Evolutionary conservation across 2,888 invertebrate genomes (phyloP).

Genomic region (Pristionchus japonicus): DNA sequence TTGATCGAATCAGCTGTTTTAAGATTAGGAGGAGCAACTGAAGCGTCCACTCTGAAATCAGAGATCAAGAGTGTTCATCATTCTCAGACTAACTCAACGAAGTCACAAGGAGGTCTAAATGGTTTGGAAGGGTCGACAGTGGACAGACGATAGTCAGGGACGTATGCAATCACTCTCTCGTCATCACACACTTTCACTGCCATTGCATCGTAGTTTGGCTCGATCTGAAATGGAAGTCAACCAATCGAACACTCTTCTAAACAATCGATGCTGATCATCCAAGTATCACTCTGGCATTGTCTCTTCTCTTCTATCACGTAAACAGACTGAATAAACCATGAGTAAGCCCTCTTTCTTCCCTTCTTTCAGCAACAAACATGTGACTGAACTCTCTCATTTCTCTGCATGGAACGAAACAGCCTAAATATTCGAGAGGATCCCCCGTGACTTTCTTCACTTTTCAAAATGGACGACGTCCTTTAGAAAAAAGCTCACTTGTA

Average conservation of each 20-base stretch:
- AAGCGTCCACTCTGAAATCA: constrained; percentile 38
- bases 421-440: background rate
- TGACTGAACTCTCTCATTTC: background rate
- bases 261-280: too few species aligned
- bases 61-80: background rate
- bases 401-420: background rate
- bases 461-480: background rate
- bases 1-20: constrained; percentile 48
- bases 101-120: constrained; percentile 46
- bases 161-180: constrained; percentile 43
- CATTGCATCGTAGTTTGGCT: constrained; percentile 43
- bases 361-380: background rate
- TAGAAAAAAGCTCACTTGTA: background rate
- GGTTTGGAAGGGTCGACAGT: constrained; percentile 9
- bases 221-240: constrained; percentile 18
- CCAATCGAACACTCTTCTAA: too few species aligned
- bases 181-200: constrained; percentile 41
- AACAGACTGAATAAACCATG: background rate
- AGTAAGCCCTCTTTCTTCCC: background rate
- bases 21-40: constrained; percentile 33
- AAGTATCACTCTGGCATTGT: background rate
- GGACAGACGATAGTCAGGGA: constrained; percentile 43
- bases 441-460: background rate
- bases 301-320: background rate
- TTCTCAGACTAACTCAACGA: constrained; percentile 30